These are phyloP conservation scores for Homalodisca vitripennis DNA, from an alignment of 1,140 invertebrate genomes.

Conservation along the genomic window DNA sequence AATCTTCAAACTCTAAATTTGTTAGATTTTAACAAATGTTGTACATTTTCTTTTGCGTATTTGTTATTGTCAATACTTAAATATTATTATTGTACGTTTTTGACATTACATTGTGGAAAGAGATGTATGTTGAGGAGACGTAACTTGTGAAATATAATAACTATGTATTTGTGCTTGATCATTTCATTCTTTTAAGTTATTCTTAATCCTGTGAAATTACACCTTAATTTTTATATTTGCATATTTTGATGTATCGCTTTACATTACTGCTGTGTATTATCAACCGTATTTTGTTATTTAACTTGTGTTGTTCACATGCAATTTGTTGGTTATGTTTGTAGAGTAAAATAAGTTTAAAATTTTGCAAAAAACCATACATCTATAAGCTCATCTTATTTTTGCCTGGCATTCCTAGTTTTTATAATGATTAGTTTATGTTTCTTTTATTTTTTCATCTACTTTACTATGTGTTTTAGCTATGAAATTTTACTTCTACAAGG, in stretches of 20 bases:
- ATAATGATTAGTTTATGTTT: not conserved
- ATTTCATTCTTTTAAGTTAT: slow-evolving; percentile 29
- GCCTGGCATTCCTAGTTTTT: not conserved
- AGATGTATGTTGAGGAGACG: slow-evolving; percentile 30
- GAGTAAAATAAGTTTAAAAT: slow-evolving; percentile 12
- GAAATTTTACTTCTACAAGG: slow-evolving; percentile 14
- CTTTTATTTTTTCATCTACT: not conserved
- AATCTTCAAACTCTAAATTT: slow-evolving; percentile 27
- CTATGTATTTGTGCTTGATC: slow-evolving; percentile 32
- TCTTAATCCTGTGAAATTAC: slow-evolving; percentile 22
- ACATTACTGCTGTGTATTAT: slow-evolving; percentile 11
- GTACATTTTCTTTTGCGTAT: slow-evolving; percentile 20
- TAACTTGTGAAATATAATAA: slow-evolving; percentile 31
- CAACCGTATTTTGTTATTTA: slow-evolving; percentile 17
- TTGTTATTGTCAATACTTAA: slow-evolving; percentile 23
- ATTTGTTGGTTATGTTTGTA: slow-evolving; percentile 24
- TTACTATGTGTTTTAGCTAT: slow-evolving; percentile 12
- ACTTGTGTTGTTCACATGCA: slow-evolving; percentile 16
- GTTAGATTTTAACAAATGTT: slow-evolving; percentile 24
- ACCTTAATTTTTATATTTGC: slow-evolving; percentile 28
- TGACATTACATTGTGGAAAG: slow-evolving; percentile 1
- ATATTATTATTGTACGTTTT: slow-evolving; percentile 26
- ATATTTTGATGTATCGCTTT: slow-evolving; percentile 26
- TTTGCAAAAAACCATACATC: not conserved
- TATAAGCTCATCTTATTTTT: not conserved